Evolutionary conservation across 2,888 invertebrate genomes (phyloP).

Genomic region (Heliothis peltigera): DNA sequence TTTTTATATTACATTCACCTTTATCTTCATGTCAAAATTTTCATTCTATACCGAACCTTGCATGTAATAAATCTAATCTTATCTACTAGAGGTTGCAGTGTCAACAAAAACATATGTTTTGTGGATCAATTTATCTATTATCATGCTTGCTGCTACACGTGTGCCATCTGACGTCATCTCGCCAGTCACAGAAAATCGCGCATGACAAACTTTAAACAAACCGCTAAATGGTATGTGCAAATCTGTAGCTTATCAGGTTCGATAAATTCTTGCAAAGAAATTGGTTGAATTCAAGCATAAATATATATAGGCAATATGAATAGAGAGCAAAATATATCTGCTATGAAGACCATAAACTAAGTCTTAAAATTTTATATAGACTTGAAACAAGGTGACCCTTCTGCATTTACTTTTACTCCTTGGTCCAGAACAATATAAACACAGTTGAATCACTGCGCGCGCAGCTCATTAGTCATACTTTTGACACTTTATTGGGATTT

Average conservation of each 20-base stretch:
- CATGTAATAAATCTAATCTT: background rate
- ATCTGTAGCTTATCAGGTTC: background rate
- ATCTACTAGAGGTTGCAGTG: constrained; percentile 12
- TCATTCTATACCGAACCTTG: background rate
- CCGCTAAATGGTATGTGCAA: constrained; percentile 12
- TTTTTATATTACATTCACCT: background rate
- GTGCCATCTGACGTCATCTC: constrained; percentile 34
- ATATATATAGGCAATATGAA: too few species aligned
- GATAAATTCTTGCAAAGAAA: constrained; percentile 1
- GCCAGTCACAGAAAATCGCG: constrained; percentile 17
- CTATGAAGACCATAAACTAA: too few species aligned
- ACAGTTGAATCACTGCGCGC: constrained; percentile 20
- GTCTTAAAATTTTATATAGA: too few species aligned
- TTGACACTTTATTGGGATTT: constrained; percentile 3
- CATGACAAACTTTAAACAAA: constrained; percentile 30
- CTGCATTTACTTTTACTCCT: background rate
- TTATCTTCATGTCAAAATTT: constrained; percentile 3
- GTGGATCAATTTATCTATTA: constrained; percentile 12
- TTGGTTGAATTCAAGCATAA: background rate
- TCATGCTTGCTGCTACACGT: constrained; percentile 10
- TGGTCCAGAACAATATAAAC: background rate
- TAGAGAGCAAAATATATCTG: too few species aligned
- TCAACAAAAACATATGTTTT: constrained; percentile 27
- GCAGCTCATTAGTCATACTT: constrained; percentile 15
- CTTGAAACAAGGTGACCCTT: background rate